Evolutionary conservation across 2,888 invertebrate species (phyloP).

Genomic region (Epirrita christyi): DNA sequence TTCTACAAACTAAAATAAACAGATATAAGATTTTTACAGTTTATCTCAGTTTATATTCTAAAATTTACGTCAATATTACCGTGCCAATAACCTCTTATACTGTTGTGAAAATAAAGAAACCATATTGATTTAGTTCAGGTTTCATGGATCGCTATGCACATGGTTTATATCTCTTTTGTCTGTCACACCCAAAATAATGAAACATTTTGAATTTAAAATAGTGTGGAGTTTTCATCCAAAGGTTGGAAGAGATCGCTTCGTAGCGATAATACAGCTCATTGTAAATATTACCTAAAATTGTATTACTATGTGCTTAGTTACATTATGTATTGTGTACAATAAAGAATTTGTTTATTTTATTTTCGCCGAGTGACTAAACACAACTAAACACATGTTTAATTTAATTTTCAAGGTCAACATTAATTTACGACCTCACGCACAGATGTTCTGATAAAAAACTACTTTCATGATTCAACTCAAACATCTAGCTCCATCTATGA

Average conservation of each 20-base stretch:
- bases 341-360: too few species aligned
- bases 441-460: background rate
- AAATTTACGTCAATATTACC: constrained; percentile 20
- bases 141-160: background rate
- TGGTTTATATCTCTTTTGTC: background rate
- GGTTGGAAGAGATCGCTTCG: too few species aligned
- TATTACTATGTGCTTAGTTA: too few species aligned
- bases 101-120: constrained; percentile 1
- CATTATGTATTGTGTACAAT: too few species aligned
- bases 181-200: too few species aligned
- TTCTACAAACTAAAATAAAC: constrained; percentile 5
- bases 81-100: constrained; percentile 9
- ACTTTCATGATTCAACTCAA: background rate
- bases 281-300: too few species aligned
- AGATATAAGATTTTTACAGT: constrained; percentile 27
- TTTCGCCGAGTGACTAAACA: too few species aligned
- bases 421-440: background rate
- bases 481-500: constrained; percentile 46
- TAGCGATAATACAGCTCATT: too few species aligned
- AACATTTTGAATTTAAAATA: too few species aligned
- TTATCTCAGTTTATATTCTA: constrained; percentile 12
- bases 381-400: background rate
- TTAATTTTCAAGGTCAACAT: background rate
- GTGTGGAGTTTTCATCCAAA: too few species aligned
- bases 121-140: background rate